These are phyloP conservation scores for Acanthaster planci DNA, from an alignment of 35 echinoderm and acorn worm species.

Conservation along the genomic window DNA sequence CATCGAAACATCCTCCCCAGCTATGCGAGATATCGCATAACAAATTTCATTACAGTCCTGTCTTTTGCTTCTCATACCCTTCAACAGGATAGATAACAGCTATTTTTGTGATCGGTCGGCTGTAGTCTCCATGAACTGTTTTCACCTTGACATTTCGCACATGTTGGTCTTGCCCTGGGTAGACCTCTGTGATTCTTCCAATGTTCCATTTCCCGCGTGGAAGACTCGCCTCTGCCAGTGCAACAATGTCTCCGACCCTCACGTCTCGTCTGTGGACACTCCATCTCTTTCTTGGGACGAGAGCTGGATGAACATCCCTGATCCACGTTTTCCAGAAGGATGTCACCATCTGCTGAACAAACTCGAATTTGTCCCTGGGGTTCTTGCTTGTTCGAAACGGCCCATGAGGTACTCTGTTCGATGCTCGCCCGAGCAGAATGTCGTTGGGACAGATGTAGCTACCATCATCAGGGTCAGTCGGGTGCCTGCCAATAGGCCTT, in stretches of 20 bases:
- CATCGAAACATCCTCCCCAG: too few relatives aligned
- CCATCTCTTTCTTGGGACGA: background rate
- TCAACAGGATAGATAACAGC: too few relatives aligned
- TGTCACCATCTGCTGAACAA: background rate
- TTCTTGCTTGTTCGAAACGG: conserved; percentile 6
- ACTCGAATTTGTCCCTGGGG: background rate
- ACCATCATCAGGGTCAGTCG: conserved; percentile 55
- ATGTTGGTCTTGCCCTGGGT: background rate
- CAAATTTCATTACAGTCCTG: too few relatives aligned
- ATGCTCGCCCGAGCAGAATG: conserved; percentile 33
- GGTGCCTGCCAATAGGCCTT: conserved; percentile 23
- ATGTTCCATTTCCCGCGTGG: background rate
- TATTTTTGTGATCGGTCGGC: too few relatives aligned
- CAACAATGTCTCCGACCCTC: background rate
- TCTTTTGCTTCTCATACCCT: too few relatives aligned
- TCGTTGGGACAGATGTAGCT: conserved; percentile 40
- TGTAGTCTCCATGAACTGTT: too few relatives aligned
- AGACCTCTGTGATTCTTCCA: background rate
- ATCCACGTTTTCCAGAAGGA: conserved; percentile 5
- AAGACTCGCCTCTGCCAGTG: background rate
- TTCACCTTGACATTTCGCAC: too few relatives aligned
- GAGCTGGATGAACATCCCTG: background rate
- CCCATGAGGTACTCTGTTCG: conserved; percentile 33
- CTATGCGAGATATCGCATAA: too few relatives aligned
- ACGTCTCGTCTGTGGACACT: background rate